phyloP scores from a whole-genome alignment of 2,797 vertebrate genomes.

The Ptychobarbus kaznakovi region DNA sequence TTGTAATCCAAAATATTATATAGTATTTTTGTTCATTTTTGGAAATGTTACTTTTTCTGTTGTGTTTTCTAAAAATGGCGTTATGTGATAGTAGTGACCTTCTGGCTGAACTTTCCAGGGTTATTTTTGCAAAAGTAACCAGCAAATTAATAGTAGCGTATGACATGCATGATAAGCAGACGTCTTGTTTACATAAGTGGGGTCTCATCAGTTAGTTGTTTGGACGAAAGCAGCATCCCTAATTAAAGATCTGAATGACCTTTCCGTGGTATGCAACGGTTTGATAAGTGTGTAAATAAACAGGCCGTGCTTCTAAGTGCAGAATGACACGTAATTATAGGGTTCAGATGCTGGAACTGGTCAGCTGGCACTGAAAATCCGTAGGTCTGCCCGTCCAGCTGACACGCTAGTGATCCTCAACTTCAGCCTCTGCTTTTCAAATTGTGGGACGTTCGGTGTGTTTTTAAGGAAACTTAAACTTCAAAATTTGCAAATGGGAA shows the following conservation, averaged over 20 bases:
- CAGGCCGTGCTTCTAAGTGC: conserved; percentile 64
- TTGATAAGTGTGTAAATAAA: conserved; percentile 71
- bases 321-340: conserved; percentile 68
- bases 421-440: conserved; percentile 69
- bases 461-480: conserved; percentile 67
- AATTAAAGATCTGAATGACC: conserved; percentile 62
- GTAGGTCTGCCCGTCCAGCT: conserved; percentile 63
- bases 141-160: conserved; percentile 11
- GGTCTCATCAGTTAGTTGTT: conserved; percentile 5
- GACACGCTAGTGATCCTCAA: conserved; percentile 64
- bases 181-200: conserved; percentile 26
- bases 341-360: conserved; percentile 59
- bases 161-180: conserved; percentile 19
- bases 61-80: background rate
- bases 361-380: conserved; percentile 53
- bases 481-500: conserved; percentile 56
- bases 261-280: conserved; percentile 66
- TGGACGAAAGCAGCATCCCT: conserved; percentile 45
- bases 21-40: background rate
- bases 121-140: conserved; percentile 4
- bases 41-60: background rate
- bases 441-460: conserved; percentile 61
- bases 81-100: background rate
- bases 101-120: conserved; percentile 11
- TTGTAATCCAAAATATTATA: too few species aligned